Evolutionary conservation across 2,113 vertebrate genomes (phyloP), one percentile per base, ranked within the genome.

Genomic region (Oreochromis tanganicae): DNA sequence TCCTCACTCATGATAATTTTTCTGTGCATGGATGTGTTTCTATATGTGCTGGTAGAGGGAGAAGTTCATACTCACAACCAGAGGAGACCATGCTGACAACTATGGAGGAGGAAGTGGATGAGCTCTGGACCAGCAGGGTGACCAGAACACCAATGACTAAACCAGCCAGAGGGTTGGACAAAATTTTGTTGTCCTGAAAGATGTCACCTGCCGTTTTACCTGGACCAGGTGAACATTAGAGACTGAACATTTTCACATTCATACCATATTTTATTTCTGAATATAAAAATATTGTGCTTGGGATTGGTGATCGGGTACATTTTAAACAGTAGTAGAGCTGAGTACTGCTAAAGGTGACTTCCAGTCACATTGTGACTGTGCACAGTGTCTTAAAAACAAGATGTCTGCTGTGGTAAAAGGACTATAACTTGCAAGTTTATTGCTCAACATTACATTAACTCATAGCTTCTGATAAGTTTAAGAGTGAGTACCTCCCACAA

Each of bases 81-180:
- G 98, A 98, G 38, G 99, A 97, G 24, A 99, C 99, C 98, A 99
- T 99, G 97, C 98, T 99, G 96, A 99, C 98, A 0, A 99, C 91
- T 61, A 99, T 98, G 68, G 98, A 99, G 0, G 98, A 97, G 3
- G 99, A 99, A 0, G 99, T 99, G 83, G 98, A 99, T 7, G 98
- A 99, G 86, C 99, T 99, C 92, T 99, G 98, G 3, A 99, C 98
- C 90, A 99, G 93, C 73, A 99, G 97, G 0, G 98, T 99, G 86
- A 99, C 98, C 90, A 99, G 93, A 56, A 99, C 96, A 0, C 99
- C 99, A 0, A 99, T 99, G 84, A 99, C 97, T 90, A 99, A 48
- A 2, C 98, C 98, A 0, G 98, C 98, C 89, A 99, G 92, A 1
- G 99, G 98, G 89, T 99, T 99, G 3, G 97, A 96, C 89, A 99